These are phyloP conservation scores for Lordiphosa stackelbergi DNA, from an alignment of 1,140 invertebrate species.

Conservation along the genomic window DNA sequence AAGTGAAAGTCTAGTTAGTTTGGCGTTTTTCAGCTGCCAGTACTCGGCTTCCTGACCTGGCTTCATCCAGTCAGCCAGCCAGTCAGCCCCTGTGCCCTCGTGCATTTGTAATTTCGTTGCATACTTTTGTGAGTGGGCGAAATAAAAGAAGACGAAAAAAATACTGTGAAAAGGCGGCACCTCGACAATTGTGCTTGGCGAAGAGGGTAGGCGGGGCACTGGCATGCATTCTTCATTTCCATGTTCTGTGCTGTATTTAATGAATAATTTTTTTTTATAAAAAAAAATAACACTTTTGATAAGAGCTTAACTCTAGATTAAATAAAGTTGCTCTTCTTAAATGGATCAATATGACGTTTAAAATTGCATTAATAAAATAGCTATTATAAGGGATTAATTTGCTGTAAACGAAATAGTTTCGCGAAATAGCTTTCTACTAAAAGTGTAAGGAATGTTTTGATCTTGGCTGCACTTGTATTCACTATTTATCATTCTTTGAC, in stretches of 20 bases:
- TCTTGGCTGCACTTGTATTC: too few relatives aligned
- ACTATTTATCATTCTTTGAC: too few relatives aligned
- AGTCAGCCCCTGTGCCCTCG: constrained; percentile 17
- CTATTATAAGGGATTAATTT: too few relatives aligned
- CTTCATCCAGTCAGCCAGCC: constrained; percentile 20
- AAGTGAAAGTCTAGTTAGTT: constrained; percentile 75
- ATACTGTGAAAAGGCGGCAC: constrained; percentile 46
- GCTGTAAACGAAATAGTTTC: too few relatives aligned
- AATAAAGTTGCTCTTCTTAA: not conserved
- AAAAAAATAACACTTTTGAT: not conserved
- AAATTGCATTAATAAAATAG: too few relatives aligned
- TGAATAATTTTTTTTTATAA: constrained; percentile 65
- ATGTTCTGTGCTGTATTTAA: constrained; percentile 64
- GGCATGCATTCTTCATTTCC: constrained; percentile 49
- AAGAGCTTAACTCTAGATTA: not conserved
- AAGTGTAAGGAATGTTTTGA: too few relatives aligned
- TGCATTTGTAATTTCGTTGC: constrained; percentile 74
- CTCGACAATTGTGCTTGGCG: constrained; percentile 39
- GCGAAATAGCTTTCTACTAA: too few relatives aligned
- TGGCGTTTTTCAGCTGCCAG: constrained; percentile 49
- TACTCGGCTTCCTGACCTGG: constrained; percentile 38
- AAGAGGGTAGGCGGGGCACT: not conserved
- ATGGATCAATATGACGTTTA: not conserved
- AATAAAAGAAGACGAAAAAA: constrained; percentile 7
- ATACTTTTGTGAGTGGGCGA: constrained; percentile 53